Evolutionary conservation across 2,113 vertebrate species (phyloP), one percentile per base, ranked within the genome.

Genomic region (Formicarius rufipectus): DNA sequence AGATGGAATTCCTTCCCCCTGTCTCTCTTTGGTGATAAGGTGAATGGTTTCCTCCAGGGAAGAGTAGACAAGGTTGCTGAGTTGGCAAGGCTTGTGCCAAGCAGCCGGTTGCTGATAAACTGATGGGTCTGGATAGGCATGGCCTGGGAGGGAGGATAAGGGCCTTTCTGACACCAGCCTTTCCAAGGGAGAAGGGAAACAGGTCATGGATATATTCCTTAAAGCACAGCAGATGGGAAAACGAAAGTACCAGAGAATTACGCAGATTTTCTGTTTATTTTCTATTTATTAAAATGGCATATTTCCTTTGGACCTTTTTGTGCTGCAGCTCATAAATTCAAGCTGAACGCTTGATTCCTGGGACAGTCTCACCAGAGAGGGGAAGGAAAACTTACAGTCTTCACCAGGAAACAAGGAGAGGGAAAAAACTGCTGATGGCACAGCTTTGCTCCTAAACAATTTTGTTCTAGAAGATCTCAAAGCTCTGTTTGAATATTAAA

Each of bases 11-110:
- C 49, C 81, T 25, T 19, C 8, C 31, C 59, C 89, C 76, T 15
- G 72, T 91, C 94, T 96, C 87, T 97, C 89, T 97, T 90, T 85
- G 96, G 97, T 94, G 97, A 96, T 84, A 96, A 98, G 97, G 97
- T 96, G 97, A 97, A 93, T 44, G 53, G 80, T 95, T 97, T 94
- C 96, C 97, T 88, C 95, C 24, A 71, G 97, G 97, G 97, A 96
- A 60, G 85, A 52, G 82, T 12, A 90, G 91, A 13, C 45, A 84
- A 78, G 84, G 67, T 15, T 97, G 97, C 97, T 97, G 98, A 97
- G 77, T 10, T 97, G 96, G 94, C 96, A 94, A 27, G 53, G 74
- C 63, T 74, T 3, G 89, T 47, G 73, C 93, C 95, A 95, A 92
- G 96, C 97, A 96, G 90, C 95, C 97, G 97, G 89, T 21, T 93